Evolutionary conservation across 2,888 invertebrate genomes (phyloP).

Genomic region (Geophilus truncorum): DNA sequence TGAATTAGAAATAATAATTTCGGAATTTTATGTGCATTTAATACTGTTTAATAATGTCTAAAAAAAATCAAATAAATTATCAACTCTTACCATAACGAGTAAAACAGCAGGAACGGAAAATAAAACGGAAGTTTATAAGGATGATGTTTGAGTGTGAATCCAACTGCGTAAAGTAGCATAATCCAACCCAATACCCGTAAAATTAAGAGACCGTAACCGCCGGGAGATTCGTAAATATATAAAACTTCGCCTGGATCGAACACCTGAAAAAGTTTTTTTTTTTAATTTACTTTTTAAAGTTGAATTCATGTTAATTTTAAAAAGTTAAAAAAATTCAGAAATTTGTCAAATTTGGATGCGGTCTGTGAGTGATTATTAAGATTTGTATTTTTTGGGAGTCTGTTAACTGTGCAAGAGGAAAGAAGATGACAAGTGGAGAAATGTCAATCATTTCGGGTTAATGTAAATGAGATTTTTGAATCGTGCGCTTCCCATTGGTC

Average conservation of each 20-base stretch:
- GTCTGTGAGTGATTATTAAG: no score
- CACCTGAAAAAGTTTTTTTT: constrained; percentile 54
- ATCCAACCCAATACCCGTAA: constrained; percentile 74
- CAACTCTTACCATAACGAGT: constrained; percentile 75
- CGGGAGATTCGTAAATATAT: constrained; percentile 84
- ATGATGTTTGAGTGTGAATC: constrained; percentile 70
- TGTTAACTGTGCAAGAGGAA: no score
- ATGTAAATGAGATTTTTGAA: background rate
- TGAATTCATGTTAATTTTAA: no score
- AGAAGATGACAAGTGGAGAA: background rate
- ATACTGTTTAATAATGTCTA: no score
- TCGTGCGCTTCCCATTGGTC: background rate
- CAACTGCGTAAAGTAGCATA: constrained; percentile 64
- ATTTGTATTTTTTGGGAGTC: no score
- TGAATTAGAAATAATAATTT: no score
- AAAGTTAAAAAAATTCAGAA: no score
- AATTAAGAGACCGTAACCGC: constrained; percentile 74
- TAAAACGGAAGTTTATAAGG: constrained; percentile 79
- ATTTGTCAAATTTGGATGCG: no score
- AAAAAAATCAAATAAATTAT: no score
- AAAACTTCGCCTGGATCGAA: constrained; percentile 88
- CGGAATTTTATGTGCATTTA: no score
- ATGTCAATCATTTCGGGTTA: background rate
- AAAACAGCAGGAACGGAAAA: constrained; percentile 73
- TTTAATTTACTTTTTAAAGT: no score